Evolutionary conservation across 2,797 vertebrate genomes (phyloP).

Genomic region (Danio kyathit): DNA sequence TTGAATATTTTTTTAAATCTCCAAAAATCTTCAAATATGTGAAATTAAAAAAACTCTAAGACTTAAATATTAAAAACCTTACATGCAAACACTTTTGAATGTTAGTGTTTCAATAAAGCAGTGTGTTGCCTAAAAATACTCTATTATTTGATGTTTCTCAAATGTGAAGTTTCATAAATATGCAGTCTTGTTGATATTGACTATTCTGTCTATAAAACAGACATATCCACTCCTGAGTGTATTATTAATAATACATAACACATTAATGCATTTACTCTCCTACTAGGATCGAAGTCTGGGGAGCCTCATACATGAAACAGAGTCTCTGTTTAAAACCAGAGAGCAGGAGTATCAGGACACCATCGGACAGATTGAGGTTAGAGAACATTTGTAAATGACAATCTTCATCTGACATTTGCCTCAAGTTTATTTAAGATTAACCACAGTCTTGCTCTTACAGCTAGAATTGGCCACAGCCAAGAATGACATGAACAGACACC

Average conservation of each 20-base stretch:
- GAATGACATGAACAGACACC: constrained; percentile 94
- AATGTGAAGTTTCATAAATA: neutral
- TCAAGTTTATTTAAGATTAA: neutral
- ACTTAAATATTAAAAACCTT: no score
- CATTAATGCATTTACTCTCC: neutral
- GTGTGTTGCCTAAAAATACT: neutral
- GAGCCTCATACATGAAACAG: constrained; percentile 94
- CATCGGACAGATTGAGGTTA: constrained; percentile 97
- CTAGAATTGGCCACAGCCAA: constrained; percentile 92
- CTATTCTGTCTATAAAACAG: neutral
- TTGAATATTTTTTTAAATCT: no score
- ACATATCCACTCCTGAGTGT: neutral
- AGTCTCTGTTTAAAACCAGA: constrained; percentile 95
- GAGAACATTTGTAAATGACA: constrained; percentile 10
- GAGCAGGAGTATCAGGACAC: constrained; percentile 98
- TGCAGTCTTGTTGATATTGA: neutral
- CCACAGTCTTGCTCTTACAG: constrained; percentile 66
- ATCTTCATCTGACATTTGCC: neutral
- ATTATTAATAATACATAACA: neutral
- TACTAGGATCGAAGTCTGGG: constrained; percentile 93
- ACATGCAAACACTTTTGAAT: neutral
- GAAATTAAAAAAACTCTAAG: no score
- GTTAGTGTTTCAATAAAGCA: neutral
- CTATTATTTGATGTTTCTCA: neutral
- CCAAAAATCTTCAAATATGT: no score